These are phyloP conservation scores for Strigamia crassipes DNA, from an alignment of 2,888 invertebrate species.

Conservation along the genomic window DNA sequence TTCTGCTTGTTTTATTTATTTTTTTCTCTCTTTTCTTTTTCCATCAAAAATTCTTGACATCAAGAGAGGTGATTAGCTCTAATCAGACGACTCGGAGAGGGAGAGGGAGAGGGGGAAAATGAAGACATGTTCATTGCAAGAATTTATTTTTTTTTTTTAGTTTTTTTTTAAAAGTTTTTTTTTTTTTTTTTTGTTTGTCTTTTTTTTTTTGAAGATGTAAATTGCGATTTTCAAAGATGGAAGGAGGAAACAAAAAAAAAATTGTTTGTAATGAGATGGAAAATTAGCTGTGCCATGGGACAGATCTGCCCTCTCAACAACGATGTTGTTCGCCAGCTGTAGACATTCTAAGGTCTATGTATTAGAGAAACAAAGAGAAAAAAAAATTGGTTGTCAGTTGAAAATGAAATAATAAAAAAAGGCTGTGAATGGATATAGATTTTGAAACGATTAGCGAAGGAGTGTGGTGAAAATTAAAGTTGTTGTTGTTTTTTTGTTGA, in stretches of 20 bases:
- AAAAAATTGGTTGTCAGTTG: not conserved
- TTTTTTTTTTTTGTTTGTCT: not conserved
- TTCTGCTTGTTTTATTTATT: slow-evolving; percentile 14
- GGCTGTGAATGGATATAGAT: not conserved
- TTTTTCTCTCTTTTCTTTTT: not conserved
- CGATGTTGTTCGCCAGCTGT: slow-evolving; percentile 33
- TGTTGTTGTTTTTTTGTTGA: not conserved
- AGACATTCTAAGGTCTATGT: not conserved
- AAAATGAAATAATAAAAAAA: not conserved
- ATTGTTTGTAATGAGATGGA: slow-evolving; percentile 30
- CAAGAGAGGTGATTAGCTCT: slow-evolving; percentile 17
- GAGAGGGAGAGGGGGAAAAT: not conserved
- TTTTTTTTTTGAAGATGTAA: slow-evolving; percentile 14
- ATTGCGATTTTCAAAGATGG: slow-evolving; percentile 19
- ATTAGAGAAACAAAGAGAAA: not conserved
- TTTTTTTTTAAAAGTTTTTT: not conserved
- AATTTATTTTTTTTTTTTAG: not conserved
- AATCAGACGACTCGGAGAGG: not conserved
- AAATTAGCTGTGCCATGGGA: slow-evolving; percentile 29
- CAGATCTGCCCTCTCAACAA: slow-evolving; percentile 26
- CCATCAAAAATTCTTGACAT: slow-evolving; percentile 1
- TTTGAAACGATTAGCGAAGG: not conserved
- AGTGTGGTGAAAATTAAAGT: not conserved
- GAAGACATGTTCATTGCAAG: slow-evolving; percentile 18
- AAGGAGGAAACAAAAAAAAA: not conserved